Conservation (phyloP, 2,797 vertebrate species). For the Ispidina lecontei region DNA sequence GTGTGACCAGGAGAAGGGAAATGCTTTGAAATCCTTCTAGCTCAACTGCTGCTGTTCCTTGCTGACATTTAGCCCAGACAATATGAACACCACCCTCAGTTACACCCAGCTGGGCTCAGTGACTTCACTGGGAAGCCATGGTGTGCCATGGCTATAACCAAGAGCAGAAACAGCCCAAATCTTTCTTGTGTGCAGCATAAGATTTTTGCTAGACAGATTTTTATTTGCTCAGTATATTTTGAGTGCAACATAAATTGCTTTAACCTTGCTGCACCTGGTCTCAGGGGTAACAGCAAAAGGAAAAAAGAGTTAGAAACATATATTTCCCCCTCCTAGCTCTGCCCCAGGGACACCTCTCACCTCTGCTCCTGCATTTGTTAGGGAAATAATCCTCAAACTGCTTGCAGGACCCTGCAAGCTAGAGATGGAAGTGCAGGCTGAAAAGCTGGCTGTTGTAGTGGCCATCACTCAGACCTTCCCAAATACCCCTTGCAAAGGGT, state of each 20-base stretch:
- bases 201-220: neutral
- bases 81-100: conserved; percentile 47
- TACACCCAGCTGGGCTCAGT: conserved; percentile 57
- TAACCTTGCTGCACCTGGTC: neutral
- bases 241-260: neutral
- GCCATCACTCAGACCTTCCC: neutral
- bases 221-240: neutral
- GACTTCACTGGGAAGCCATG: conserved; percentile 44
- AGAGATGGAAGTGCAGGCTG: neutral
- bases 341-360: neutral
- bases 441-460: neutral
- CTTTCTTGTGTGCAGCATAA: neutral
- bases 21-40: conserved; percentile 24
- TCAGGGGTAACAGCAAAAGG: neutral
- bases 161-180: neutral
- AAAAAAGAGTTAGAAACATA: neutral
- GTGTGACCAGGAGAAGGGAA: neutral
- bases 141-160: neutral
- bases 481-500: neutral
- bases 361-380: accelerated
- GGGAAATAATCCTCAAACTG: neutral
- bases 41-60: neutral
- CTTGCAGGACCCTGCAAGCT: neutral
- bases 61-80: conserved; percentile 60
- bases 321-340: neutral